Base-by-base conservation (phyloP, 2,888 invertebrate species). In the Synergus gifuensis region DNA sequence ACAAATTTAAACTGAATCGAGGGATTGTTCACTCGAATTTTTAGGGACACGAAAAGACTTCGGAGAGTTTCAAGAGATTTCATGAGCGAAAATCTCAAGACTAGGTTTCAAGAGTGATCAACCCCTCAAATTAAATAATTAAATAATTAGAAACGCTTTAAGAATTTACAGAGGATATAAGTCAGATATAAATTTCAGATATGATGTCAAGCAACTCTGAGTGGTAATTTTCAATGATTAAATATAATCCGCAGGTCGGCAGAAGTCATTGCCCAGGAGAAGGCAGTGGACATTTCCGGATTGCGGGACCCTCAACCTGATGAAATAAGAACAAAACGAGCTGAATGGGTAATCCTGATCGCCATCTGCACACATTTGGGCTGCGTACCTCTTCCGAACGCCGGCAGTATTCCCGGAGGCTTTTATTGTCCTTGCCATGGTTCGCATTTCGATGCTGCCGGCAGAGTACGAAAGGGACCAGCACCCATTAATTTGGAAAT, bases 401-500 rank as follows among this genome's bases (percentile, higher is more conserved):
- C 94, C 5, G 95, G 95, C 7, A 95, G 96, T 79, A 96, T 92
- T 88, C 86, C 89, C 0, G 96, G 96, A 16, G 97, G 97, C 5
- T 97, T 94, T 93, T 97, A 95, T 90, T 97, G 97, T 87, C 97
- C 97, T 0, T 97, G 97, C 89, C 97, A 97, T 88, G 97, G 97
- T 2, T 96, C 96, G 79, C 97, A 97, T 90, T 97, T 95, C 89
- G 97, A 97, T 89, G 95, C 94, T 40, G 93, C 96, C 3, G 97
- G 96, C 4, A 93, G 97, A 83, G 93, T 95, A 80, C 94, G 97
- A 62, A 96, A 96, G 92, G 96, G 96, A 1, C 96, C 96, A 0
- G 96, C 96, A 2, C 96, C 96, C 0, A 91, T 93, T 0, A 96
- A 96, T 90, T 92, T 96, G 85, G 95, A 94, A 87, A 93, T 97